Evolutionary conservation across 2,888 invertebrate species (phyloP), one percentile per base, ranked within the genome.

Genomic region (Rhopalosiphum nymphaeae): DNA sequence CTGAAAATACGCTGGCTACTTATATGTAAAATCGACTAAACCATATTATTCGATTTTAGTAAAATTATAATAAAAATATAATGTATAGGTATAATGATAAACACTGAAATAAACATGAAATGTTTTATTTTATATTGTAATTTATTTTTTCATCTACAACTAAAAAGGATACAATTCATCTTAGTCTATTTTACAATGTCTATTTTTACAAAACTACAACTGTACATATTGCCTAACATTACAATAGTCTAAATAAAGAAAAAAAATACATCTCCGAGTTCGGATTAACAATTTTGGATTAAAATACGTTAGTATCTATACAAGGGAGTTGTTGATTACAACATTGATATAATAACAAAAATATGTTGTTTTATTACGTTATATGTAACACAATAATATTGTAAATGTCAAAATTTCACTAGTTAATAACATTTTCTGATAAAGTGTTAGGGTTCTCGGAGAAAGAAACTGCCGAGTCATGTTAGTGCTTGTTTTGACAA

Each of bases 401-500:
- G 90, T 94, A 86, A 90, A 91, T 91, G 94, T 94, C 94, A 94
- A 94, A 94, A 90, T 91, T 89, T 94, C 49, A 86, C 61, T 86
- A 91, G 90, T 90, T 94, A 94, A 94, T 94, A 94, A 94, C 90
- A 91, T 94, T 94, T 94, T 91, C 90, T 90, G 91, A 94, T 90
- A 67, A 49, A 93, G 46, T 57, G 89, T 89, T 86, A n/a, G 67
- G 86, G 94, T 84, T 78, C 36, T 26, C 84, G 85, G 90, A 86
- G 90, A 86, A 94, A 91, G 94, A 94, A 94, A 94, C 94, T 94
- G 94, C 94, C 94, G 94, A 94, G 94, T 94, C 94, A 94, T n/a
- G 86, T 93, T 93, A 93, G 92, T 16, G 93, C 90, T 94, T 86
- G 94, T 94, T 94, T 94, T 94, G 94, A 94, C 94, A 94, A 94